Percentiles rank a stretch among this genome's conserved stretches.
Evolutionary conservation across 2,113 vertebrate genomes (phyloP).

Genomic region (Istiophorus platypterus): DNA sequence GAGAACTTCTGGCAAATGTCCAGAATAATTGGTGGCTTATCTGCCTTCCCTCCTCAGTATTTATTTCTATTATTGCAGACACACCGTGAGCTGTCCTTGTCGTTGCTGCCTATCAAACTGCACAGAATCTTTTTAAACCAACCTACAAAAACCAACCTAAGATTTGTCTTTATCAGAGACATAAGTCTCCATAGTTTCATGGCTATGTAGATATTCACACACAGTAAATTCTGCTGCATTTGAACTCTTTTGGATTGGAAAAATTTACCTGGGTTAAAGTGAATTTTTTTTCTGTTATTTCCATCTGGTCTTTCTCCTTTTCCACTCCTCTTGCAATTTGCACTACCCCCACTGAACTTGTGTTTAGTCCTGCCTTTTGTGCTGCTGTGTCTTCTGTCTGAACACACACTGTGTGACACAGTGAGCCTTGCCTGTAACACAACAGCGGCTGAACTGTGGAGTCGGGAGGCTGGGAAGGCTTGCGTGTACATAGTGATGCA

Average conservation of each 20-base stretch:
- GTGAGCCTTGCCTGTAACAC: background rate
- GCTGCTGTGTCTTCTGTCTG: no score
- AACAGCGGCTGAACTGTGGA: background rate
- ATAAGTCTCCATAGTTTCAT: no score
- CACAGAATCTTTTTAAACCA: background rate
- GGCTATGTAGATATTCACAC: background rate
- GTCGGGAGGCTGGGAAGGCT: background rate
- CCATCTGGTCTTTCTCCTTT: background rate
- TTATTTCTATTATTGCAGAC: no score
- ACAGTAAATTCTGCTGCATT: background rate
- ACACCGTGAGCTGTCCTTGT: background rate
- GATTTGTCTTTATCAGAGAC: background rate
- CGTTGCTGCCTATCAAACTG: no score
- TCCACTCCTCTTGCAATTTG: background rate
- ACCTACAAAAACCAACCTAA: background rate
- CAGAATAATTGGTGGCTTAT: no score
- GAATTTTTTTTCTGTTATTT: background rate
- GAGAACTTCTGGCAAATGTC: no score
- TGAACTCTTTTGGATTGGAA: background rate
- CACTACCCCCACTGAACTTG: background rate
- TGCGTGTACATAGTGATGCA: background rate
- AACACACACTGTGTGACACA: no score
- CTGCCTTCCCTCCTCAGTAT: no score
- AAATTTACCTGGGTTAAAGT: background rate
- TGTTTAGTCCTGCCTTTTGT: no score